Base-by-base conservation (phyloP, 53 echinoderm and acorn worm species). In the Temnopleurus reevesii region DNA sequence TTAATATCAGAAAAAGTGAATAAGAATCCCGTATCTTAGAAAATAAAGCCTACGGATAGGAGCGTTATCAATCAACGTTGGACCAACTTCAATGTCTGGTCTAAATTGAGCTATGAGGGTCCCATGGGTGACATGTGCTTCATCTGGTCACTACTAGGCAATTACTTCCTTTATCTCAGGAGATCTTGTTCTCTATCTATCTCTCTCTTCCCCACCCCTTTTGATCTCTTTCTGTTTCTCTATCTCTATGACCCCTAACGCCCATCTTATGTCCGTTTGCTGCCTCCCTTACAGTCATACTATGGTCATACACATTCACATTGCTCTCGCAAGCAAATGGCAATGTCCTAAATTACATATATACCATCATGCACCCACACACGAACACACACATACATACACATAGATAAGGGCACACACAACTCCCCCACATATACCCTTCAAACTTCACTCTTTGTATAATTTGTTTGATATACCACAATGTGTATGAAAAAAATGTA, bases 41-140 rank as follows among this genome's bases (percentile, higher is more conserved):
- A 63, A 63, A n/a, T 41, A 23, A 71, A 71, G 71, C 41, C 38
- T 38, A 21, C 0, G 17, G 71, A 41, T 21, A 8, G 71, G 71
- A 21, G 36, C 23, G 71, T 8, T 38, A n/a, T 71, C 71, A 71
- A 36, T 71, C 71, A 71, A 43, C 71, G 65, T 33, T n/a, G 21
- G 19, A 12, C n/a, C 23, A 71, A 71, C 71, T 38, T 71, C 71
- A 71, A 71, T 71, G 71, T 71, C 71, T 71, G 21, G 38, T 71
- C 71, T 71, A 71, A 41, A 71, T 71, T 71, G 23, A 71, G 38
- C 71, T 10, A 38, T 8, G n/a, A 17, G 23, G 43, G 13, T 63
- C 63, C 34, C 63, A 33, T 12, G 63, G 63, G 63, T 63, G 63
- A 63, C 34, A 63, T 63, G 63, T 18, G 18, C 34, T n/a, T 71